These are phyloP conservation scores for Oscarella lobularis DNA, from an alignment of 37 sponge, comb jelly and placozoan genomes.

Conservation along the genomic window DNA sequence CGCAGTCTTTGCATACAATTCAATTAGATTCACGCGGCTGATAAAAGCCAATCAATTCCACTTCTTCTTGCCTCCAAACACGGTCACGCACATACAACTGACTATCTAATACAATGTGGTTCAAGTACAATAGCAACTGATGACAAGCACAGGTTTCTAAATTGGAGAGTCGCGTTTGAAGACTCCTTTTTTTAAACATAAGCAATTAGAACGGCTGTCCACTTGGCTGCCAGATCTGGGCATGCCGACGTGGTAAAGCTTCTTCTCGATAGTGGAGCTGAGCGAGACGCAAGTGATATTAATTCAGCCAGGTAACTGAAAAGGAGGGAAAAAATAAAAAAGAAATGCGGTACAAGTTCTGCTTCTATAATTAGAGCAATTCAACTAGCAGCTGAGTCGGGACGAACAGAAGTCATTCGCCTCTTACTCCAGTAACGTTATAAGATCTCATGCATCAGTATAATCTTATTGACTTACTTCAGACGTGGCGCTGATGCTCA, in stretches of 20 bases:
- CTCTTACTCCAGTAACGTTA: background rate
- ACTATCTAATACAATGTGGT: background rate
- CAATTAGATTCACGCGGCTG: background rate
- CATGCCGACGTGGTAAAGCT: conserved; percentile 14
- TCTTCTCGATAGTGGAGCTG: conserved; percentile 19
- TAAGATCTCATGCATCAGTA: too few species aligned
- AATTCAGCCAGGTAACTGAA: background rate
- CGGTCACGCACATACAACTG: background rate
- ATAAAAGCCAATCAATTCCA: background rate
- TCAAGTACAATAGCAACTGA: background rate
- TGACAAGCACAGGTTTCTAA: background rate
- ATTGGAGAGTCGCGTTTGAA: background rate
- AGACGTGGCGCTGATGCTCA: background rate
- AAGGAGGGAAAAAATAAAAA: too few species aligned
- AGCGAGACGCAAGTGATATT: conserved; percentile 7
- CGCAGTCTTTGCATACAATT: background rate
- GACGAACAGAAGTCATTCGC: conserved; percentile 6
- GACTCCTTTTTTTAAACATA: background rate
- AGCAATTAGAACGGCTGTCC: conserved; percentile 9
- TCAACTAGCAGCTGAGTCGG: conserved; percentile 27
- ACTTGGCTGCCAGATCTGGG: conserved; percentile 41
- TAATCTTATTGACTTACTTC: too few species aligned
- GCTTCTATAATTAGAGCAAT: conserved; percentile 13
- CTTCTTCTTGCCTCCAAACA: background rate
- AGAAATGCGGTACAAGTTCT: too few species aligned